Evolutionary conservation across 30 jellyfish, hydroid and myxozoan species (phyloP), one percentile per base, ranked within the genome.

Genomic region (Aurelia sp.): DNA sequence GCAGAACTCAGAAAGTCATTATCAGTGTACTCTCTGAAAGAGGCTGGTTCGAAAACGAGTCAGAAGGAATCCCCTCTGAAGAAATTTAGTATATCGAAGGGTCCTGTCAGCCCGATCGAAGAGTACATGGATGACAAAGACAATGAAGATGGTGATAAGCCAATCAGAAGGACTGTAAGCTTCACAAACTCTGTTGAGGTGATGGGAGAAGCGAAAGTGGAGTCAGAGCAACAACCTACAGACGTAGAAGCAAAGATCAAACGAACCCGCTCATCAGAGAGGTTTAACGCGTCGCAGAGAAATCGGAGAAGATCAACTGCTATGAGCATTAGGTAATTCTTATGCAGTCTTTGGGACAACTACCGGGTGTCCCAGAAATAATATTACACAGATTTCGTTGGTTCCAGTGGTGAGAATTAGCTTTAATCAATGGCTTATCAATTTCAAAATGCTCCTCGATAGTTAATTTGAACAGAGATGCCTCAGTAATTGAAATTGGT

Each of bases 1-100:
- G 95, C 91, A 81, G 94, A 83, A 44, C 79, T 92, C 17, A 44
- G 55, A 8, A 86, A 75, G 80, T 67, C 95, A 18, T 76, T 92
- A 47, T 92, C 98, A 52, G 88, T 92, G 22, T 92, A 92, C 58
- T 92, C 98, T 50, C 93, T 91, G 67, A 77, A 58, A 15, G 91
- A 91, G 48, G 65, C 66, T 19, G 55, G 47, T 16, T 50, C 96
- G 40, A 52, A 67, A 61, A 12, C 59, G 11, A 53, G 51, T 11
- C 57, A 48, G 50, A 74, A 74, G 20, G 82, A 74, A n/a, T 20
- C 21, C 59, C 38, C 33, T 18, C 59, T 8, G 50, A 67, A 65
- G 4, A 17, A 20, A 16, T 50, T 55, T 1, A 67, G 67, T 24
- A 51, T 21, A 16, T 5, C 35, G 2, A 84, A 22, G 21, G 33